A percentile compares a stretch with the other conserved stretches of the same genome.
Evolutionary conservation across 2,888 invertebrate species (phyloP).

Genomic region (Drosophila bunnanda): DNA sequence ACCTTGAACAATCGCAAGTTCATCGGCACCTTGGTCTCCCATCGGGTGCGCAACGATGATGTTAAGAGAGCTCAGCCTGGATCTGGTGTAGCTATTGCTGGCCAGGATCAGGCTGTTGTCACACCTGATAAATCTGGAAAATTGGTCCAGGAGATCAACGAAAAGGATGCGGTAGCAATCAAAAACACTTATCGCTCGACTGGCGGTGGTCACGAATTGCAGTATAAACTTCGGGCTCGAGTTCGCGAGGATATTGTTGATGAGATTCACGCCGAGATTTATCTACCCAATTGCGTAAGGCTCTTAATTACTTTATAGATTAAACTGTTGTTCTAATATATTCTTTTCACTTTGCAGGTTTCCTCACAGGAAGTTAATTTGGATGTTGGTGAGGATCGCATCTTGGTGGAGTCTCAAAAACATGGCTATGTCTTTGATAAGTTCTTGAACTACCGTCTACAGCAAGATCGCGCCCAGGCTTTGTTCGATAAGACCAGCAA

Average conservation of each 20-base stretch:
- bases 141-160: constrained; percentile 88
- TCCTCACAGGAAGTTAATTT: constrained; percentile 88
- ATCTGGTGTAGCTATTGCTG: not conserved
- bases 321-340: accelerated
- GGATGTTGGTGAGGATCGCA: constrained; percentile 91
- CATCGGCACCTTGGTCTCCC: constrained; percentile 90
- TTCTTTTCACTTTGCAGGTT: constrained; percentile 83
- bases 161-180: constrained; percentile 57
- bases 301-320: not conserved
- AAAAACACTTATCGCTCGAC: constrained; percentile 27
- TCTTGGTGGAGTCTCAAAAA: constrained; percentile 88
- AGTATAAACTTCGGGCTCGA: constrained; percentile 87
- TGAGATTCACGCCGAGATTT: constrained; percentile 83
- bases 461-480: constrained; percentile 86
- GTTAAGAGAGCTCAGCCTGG: constrained; percentile 84
- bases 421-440: constrained; percentile 88
- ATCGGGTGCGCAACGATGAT: constrained; percentile 90
- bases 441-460: constrained; percentile 88
- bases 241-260: constrained; percentile 83
- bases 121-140: constrained; percentile 10
- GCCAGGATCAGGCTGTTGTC: not conserved
- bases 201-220: constrained; percentile 84
- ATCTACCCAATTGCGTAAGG: constrained; percentile 84
- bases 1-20: constrained; percentile 90
- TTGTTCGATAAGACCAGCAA: constrained; percentile 86